Evolutionary conservation across 2,888 invertebrate species (phyloP), one percentile per base, ranked within the genome.

Genomic region (Microdon myrmicae): DNA sequence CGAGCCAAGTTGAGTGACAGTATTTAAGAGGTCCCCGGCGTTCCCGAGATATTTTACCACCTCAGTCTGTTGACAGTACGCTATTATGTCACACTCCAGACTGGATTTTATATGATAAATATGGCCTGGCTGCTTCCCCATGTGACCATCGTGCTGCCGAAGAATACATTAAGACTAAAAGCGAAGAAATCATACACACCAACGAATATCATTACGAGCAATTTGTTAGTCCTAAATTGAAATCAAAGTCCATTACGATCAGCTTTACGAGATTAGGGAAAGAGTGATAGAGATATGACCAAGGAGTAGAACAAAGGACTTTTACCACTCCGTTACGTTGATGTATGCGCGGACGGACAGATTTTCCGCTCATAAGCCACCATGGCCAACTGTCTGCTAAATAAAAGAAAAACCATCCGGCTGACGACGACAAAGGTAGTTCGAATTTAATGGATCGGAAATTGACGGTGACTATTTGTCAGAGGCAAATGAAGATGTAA

Each of bases 401-500:
- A 37, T n/a, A 49, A 39, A 28, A 41, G 34, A 34, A 25, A 32
- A 14, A 22, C 38, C 25, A 8, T 12, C 4, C 16, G 19, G 6
- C 10, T 31, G 7, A 25, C 47, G 20, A 38, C 43, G 20, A 29
- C 55, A 49, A 38, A 53, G 58, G 64, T 64, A 58, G 51, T 58
- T 58, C 38, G 13, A 43, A 53, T 45, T 64, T 47, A 64, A 64
- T 64, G 28, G 58, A 51, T 58, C 58, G 64, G 64, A 64, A 64
- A 64, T 64, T 64, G 53, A 64, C 32, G 56, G 43, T 20, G 43
- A 58, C 51, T 58, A 64, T 64, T 51, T 64, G 58, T 47, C 41
- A 43, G 43, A 23, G 28, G 14, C 32, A 51, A 58, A 37, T 28
- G 23, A 51, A 64, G 45, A 64, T 51, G 45, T 47, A 37, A 12